These are phyloP conservation scores for Portunus trituberculatus DNA, from an alignment of 1,140 invertebrate species.

Conservation along the genomic window DNA sequence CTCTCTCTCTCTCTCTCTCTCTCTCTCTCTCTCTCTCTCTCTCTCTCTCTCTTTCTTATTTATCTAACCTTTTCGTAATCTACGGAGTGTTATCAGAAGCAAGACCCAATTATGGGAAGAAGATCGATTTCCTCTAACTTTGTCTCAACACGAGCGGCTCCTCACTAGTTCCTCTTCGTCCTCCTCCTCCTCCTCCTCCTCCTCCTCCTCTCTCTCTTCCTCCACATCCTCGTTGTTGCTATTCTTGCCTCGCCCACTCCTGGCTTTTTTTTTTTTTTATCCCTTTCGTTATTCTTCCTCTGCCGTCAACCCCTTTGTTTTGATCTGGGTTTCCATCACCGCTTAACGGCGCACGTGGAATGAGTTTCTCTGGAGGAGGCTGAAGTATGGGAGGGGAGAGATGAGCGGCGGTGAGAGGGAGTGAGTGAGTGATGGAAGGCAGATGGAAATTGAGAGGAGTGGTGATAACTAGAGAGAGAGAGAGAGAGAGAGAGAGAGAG, in stretches of 20 bases:
- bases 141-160: slow-evolving; percentile 15
- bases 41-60: neutral
- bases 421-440: slow-evolving; percentile 71
- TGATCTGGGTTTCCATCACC: neutral
- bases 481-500: no score
- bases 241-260: slow-evolving; percentile 25
- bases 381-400: slow-evolving; percentile 43
- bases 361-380: slow-evolving; percentile 36
- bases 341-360: neutral
- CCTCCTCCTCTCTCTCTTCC: no score
- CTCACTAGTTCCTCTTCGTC: neutral
- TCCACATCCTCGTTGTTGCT: neutral
- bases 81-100: neutral
- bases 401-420: slow-evolving; percentile 65
- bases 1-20: slow-evolving; percentile 24
- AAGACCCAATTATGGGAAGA: slow-evolving; percentile 7
- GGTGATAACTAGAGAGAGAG: neutral
- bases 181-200: neutral
- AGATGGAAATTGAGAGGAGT: slow-evolving; percentile 15
- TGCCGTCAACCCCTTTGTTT: neutral
- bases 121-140: neutral
- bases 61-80: neutral
- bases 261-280: neutral
- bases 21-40: slow-evolving; percentile 10
- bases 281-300: neutral